A percentile compares a stretch with the other conserved stretches of the same genome.
phyloP scores from a whole-genome alignment of 2,113 vertebrate genomes.

The Pomatorhinus ruficollis region DNA sequence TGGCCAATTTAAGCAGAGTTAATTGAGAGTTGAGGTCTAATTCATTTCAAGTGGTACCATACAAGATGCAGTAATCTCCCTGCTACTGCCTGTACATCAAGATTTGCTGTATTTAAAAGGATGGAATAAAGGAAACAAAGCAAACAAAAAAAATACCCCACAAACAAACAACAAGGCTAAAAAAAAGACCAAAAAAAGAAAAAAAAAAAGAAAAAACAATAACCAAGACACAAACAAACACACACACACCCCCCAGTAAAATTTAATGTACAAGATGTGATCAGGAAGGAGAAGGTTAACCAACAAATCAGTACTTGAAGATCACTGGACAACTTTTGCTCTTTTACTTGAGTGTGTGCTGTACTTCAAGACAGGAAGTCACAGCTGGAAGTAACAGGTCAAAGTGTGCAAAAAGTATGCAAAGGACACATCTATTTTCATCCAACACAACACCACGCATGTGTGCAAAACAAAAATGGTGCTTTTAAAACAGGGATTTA shows the following conservation, averaged over 20 bases:
- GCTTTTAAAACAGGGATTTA: neutral
- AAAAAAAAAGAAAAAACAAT: too few species aligned
- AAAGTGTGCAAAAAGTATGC: neutral
- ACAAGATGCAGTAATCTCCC: neutral
- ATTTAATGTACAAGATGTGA: neutral
- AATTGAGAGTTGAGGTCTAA: constrained; percentile 10
- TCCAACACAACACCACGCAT: neutral
- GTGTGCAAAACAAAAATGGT: neutral
- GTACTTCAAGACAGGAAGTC: neutral
- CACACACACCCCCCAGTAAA: neutral
- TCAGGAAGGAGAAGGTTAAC: neutral
- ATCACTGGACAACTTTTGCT: neutral
- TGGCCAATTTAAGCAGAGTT: neutral
- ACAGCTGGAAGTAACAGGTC: neutral
- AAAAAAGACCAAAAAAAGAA: too few species aligned
- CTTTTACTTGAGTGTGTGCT: neutral
- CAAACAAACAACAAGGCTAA: too few species aligned
- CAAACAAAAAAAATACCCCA: neutral
- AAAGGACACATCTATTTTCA: neutral
- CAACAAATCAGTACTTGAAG: neutral
- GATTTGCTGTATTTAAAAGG: neutral
- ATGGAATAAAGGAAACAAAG: neutral
- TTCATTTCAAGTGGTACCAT: neutral
- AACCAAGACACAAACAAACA: too few species aligned
- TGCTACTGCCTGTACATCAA: neutral